Evolutionary conservation across 1,140 invertebrate species (phyloP).

Genomic region (Drosophila triauraria): DNA sequence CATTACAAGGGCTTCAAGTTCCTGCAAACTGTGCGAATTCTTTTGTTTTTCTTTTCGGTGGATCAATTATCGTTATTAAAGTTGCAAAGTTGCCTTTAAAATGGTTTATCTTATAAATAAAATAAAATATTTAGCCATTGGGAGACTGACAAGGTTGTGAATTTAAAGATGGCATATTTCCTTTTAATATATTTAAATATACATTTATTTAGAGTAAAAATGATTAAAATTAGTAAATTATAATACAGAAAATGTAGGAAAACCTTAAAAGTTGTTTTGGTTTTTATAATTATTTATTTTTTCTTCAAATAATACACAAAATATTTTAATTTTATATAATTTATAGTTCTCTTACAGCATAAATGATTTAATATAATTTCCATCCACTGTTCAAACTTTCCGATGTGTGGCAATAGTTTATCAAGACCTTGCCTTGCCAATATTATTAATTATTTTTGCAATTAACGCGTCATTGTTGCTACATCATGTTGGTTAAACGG

Average conservation of each 20-base stretch:
- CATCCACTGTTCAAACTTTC: slow-evolving; percentile 10
- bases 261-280: too few species aligned
- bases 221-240: too few species aligned
- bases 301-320: too few species aligned
- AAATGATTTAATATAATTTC: too few species aligned
- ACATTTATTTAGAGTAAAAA: too few species aligned
- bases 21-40: background rate
- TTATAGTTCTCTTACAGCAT: background rate
- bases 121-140: too few species aligned
- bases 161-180: background rate
- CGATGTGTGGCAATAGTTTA: slow-evolving; percentile 47
- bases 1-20: background rate
- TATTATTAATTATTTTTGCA: slow-evolving; percentile 82
- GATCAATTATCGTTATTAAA: too few species aligned
- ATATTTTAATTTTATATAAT: too few species aligned
- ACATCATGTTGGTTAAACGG: slow-evolving; percentile 71
- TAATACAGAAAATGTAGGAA: too few species aligned
- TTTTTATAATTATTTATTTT: too few species aligned
- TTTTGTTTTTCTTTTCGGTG: background rate
- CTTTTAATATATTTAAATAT: too few species aligned
- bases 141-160: too few species aligned
- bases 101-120: background rate
- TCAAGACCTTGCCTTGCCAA: slow-evolving; percentile 12
- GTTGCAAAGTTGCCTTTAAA: background rate
- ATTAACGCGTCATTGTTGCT: slow-evolving; percentile 81